These are phyloP conservation scores for Crypturellus tataupa DNA, from an alignment of 2,797 vertebrate species.

Conservation along the genomic window DNA sequence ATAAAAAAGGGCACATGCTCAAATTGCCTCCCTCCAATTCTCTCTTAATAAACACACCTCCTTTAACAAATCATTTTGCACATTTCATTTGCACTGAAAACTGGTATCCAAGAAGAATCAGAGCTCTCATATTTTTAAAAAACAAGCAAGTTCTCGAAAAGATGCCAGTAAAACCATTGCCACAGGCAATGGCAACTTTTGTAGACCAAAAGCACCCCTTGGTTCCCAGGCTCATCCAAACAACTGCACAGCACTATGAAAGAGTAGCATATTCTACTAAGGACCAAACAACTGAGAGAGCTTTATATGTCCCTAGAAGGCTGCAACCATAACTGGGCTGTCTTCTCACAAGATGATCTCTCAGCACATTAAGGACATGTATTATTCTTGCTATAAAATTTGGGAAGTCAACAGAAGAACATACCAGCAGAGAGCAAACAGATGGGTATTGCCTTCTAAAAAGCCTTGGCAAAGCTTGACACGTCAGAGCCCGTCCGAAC, in stretches of 20 bases:
- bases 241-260: not conserved
- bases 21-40: not conserved
- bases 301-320: not conserved
- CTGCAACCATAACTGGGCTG: not conserved
- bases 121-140: not conserved
- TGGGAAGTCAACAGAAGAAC: not conserved
- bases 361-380: not conserved
- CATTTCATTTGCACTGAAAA: not conserved
- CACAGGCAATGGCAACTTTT: rapidly evolving
- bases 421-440: not conserved
- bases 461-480: not conserved
- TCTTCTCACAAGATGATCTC: not conserved
- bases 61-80: not conserved
- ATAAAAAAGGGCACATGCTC: not conserved
- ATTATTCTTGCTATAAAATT: not conserved
- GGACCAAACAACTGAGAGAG: not conserved
- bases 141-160: not conserved
- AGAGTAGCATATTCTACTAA: not conserved
- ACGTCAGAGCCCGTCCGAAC: not conserved
- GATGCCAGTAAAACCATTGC: not conserved
- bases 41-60: not conserved
- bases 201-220: not conserved
- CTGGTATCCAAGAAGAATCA: not conserved
- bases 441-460: not conserved
- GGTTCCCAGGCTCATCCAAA: not conserved